phyloP scores from a whole-genome alignment of 2,113 vertebrate species.

The Pterocles gutturalis region DNA sequence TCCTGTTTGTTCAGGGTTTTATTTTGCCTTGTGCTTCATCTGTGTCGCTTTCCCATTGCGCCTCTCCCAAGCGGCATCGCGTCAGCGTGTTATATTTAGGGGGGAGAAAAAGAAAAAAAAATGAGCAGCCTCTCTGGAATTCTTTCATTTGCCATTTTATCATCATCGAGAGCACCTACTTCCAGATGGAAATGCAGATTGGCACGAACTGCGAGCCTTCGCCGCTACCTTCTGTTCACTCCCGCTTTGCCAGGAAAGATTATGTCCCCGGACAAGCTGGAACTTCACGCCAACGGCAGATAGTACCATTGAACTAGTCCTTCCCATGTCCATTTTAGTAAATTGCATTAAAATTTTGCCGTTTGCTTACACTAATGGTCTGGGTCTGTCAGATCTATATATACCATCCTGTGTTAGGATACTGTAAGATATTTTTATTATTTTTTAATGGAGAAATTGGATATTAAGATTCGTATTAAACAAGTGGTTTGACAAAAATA shows the following conservation, averaged over 20 bases:
- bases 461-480: not conserved
- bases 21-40: conserved; percentile 15
- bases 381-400: not conserved
- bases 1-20: not conserved
- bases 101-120: not conserved
- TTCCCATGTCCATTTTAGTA: not conserved
- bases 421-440: too few relatives aligned
- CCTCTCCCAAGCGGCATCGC: not conserved
- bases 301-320: conserved; percentile 43
- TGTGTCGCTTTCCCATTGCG: not conserved
- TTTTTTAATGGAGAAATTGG: not conserved
- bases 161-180: not conserved
- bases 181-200: conserved; percentile 67
- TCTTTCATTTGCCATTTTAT: not conserved
- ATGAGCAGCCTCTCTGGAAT: conserved; percentile 15
- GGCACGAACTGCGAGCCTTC: conserved; percentile 3
- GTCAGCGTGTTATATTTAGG: not conserved
- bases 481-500: not conserved
- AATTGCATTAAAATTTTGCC: not conserved
- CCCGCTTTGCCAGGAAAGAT: conserved; percentile 53
- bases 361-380: not conserved
- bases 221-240: conserved; percentile 61
- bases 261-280: conserved; percentile 15
- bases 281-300: not conserved
- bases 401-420: fast-evolving